phyloP scores from a whole-genome alignment of 2,797 vertebrate species.

The Oreochromis mossambicus region DNA sequence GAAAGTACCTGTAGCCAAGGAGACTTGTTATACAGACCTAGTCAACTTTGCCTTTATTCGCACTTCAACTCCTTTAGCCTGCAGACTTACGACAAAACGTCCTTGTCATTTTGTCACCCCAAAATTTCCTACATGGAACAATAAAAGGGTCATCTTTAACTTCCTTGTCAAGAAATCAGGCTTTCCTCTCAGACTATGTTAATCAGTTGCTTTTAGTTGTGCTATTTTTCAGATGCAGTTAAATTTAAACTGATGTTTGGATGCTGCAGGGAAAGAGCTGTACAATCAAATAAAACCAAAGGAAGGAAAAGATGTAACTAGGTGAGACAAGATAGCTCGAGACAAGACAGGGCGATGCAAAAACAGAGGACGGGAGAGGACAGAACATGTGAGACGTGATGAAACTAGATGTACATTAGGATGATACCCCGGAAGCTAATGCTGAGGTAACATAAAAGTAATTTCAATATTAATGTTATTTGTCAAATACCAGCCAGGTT shows the following conservation, averaged over 20 bases:
- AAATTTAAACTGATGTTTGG: conserved; percentile 58
- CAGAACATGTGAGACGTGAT: neutral
- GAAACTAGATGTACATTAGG: neutral
- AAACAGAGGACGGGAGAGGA: conserved; percentile 21
- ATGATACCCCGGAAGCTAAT: neutral
- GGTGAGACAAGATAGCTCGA: conserved; percentile 53
- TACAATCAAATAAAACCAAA: conserved; percentile 53
- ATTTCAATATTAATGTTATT: neutral
- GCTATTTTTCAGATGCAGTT: conserved; percentile 33
- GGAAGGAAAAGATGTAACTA: conserved; percentile 32
- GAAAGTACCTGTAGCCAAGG: conserved; percentile 31
- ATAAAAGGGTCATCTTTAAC: conserved; percentile 2
- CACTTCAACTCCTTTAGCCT: conserved; percentile 5
- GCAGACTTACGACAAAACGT: neutral
- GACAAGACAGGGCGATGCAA: conserved; percentile 28
- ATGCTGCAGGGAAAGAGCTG: conserved; percentile 57
- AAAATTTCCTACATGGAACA: neutral
- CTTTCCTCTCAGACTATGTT: conserved; percentile 23
- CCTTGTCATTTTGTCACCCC: neutral
- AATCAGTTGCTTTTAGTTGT: conserved; percentile 40
- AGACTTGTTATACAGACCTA: conserved; percentile 15
- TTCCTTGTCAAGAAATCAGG: neutral
- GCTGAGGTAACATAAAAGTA: neutral
- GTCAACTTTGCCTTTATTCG: conserved; percentile 14
- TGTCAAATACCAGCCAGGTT: neutral